Base-by-base conservation (phyloP, 1,140 invertebrate genomes). In the Aricia agestis region DNA sequence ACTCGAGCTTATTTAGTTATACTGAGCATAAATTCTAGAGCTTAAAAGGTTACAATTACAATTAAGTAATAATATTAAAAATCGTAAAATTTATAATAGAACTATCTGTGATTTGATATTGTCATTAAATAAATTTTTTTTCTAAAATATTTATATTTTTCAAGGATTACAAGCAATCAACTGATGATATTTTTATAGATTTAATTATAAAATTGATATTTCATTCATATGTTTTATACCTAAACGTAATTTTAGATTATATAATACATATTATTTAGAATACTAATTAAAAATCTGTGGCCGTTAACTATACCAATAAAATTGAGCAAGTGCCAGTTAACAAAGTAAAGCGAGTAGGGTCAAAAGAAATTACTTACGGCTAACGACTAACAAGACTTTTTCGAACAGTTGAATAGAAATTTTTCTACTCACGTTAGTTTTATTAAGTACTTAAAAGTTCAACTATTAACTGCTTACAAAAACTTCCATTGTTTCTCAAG, bases 401-500 rank as follows among this genome's bases (percentile, higher is more conserved):
- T 18, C 11, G 59, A 11, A 63, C 18, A 63, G 59, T 63, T 63
- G 19, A 63, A 63, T 63, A 63, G 59, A 63, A 52, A 63, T 63
- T 63, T 63, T 63, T 63, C 59, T 25, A 63, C 59, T 63, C 17
- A 17, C 19, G 59, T 63, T 19, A 63, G 59, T 63, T 63, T 63
- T 63, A 63, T 63, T 63, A 63, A 63, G 59, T 63, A 63, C 59
- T 63, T 59, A 59, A 59, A 59, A 59, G 58, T 59, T 59, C 59
- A 63, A 63, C 59, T 19, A 63, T 63, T 63, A 63, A 63, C 19
- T 63, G 17, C 59, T 63, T 63, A 63, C 59, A 19, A 63, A 25
- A 63, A 63, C 59, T 63, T 63, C 10, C 59, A 19, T 63, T 63
- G 59, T 63, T 19, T 19, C 59, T 63, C 18, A 19, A 19, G 19